Conservation (phyloP, 2,113 vertebrate genomes). For the Procapra przewalskii region DNA sequence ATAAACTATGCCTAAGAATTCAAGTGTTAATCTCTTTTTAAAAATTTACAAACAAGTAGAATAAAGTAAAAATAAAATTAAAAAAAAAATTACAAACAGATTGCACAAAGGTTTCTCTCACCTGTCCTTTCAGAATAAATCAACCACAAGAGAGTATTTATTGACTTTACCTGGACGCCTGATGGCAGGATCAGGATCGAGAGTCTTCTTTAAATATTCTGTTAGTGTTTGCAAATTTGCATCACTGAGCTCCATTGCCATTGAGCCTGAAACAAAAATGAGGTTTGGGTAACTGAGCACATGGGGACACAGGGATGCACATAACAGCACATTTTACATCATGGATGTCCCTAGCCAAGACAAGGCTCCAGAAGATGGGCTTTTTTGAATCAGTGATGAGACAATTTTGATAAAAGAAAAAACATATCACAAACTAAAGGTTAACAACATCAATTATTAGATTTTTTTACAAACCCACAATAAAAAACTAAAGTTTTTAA, state of each 20-base stretch:
- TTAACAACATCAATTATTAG: neutral
- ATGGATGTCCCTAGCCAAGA: neutral
- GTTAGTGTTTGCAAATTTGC: conserved; percentile 95
- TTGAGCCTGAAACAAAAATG: conserved; percentile 72
- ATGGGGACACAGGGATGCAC: neutral
- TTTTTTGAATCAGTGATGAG: neutral
- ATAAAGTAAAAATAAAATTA: too few species aligned
- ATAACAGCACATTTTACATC: neutral
- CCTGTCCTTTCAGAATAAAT: too few species aligned
- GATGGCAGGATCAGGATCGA: conserved; percentile 94
- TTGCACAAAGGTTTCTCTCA: too few species aligned
- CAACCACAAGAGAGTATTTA: conserved; percentile 30
- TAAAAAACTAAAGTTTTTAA: neutral
- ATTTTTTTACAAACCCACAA: neutral
- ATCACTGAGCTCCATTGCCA: conserved; percentile 95
- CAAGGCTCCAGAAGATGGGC: neutral
- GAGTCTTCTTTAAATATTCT: conserved; percentile 94
- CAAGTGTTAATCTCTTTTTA: neutral
- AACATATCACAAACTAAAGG: neutral
- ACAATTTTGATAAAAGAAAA: conserved; percentile 1
- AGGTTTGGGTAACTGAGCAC: neutral
- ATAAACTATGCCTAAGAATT: neutral
- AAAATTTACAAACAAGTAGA: neutral
- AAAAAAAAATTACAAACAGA: neutral
- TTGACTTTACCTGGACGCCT: conserved; percentile 91